Evolutionary conservation across 2,113 vertebrate species (phyloP).

Genomic region (Carollia perspicillata): DNA sequence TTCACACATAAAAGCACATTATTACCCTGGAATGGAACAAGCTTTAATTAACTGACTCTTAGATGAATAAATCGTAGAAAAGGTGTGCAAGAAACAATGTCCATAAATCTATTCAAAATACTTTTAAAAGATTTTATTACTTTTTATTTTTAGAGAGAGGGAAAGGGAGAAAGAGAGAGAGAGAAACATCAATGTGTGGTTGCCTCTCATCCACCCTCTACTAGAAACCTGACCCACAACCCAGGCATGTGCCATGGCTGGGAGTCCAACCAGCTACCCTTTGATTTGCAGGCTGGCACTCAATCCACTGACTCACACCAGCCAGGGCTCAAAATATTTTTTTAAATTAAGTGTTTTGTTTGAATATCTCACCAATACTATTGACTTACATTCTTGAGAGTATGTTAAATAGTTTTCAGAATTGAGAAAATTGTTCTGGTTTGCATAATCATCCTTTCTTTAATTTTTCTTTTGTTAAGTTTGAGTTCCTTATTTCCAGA

Average conservation of each 20-base stretch:
- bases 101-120: not conserved
- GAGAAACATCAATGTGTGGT: too few relatives aligned
- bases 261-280: too few relatives aligned
- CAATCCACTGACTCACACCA: too few relatives aligned
- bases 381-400: not conserved
- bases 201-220: too few relatives aligned
- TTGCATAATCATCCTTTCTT: not conserved
- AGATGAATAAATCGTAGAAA: not conserved
- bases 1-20: not conserved
- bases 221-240: too few relatives aligned
- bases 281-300: too few relatives aligned
- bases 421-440: not conserved
- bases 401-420: not conserved
- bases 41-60: not conserved
- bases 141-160: too few relatives aligned
- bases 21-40: not conserved
- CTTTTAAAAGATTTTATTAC: too few relatives aligned
- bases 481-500: not conserved
- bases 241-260: too few relatives aligned
- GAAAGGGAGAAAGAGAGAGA: too few relatives aligned
- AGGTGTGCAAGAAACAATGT: not conserved
- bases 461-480: not conserved
- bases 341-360: not conserved
- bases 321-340: not conserved
- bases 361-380: not conserved